Base-by-base conservation (phyloP, 2,113 vertebrate genomes). In the Furnarius figulus region DNA sequence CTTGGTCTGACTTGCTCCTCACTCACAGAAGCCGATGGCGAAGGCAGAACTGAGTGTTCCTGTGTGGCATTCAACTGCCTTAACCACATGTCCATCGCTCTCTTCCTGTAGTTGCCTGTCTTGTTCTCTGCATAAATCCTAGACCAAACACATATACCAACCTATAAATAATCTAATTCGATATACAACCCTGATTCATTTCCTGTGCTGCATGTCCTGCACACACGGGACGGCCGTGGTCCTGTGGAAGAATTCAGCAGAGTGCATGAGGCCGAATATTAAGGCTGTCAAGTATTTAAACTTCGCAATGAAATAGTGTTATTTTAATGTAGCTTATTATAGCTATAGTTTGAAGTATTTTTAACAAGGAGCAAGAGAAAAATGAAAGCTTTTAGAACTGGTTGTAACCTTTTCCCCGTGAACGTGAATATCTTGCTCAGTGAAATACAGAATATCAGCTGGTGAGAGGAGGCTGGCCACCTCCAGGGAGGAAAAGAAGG, bases 51-150 rank as follows among this genome's bases (percentile, higher is more conserved):
- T 39, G 83, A 93, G 81, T 20, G 66, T 90, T 95, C 67, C 90
- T 95, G 44, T 89, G 92, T 58, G 88, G 85, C 23, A 25, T 94
- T 90, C 92, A 96, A 94, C 96, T 96, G 96, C 90, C 95, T 88
- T 95, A 96, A 97, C 96, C 96, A 85, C 95, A 96, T 71, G 92
- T 76, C 83, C 76, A 72, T 87, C 3, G 14, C 90, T 82, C 58
- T 89, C 90, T 97, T 97, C 96, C 96, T 96, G 96, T 56, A 96
- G 80, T 62, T 90, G 88, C 90, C 85, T 89, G 76, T 68, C 88
- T 75, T 77, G 79, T 87, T 89, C 88, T 87, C 40, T 3, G 81
- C 40, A 58, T 49, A 92, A 87, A 58, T 95, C 65, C 31, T 92
- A 28, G 55, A 89, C 86, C 56, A 80, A 92, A 70, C 73, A 37